Conservation (phyloP, 2,888 invertebrate genomes). For the Himalopsyche kuldschensis region DNA sequence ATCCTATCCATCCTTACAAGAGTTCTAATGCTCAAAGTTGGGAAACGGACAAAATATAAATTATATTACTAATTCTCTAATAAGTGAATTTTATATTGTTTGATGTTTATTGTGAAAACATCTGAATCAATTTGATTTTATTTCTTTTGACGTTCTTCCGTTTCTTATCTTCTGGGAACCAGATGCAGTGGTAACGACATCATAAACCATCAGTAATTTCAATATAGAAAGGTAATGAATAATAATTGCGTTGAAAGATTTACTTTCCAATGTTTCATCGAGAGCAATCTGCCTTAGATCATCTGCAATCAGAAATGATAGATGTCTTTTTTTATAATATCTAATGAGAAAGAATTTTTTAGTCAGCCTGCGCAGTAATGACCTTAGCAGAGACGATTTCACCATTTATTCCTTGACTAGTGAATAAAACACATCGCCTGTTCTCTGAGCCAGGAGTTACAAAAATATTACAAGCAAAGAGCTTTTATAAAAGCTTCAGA, state of each 20-base stretch:
- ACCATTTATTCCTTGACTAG: slow-evolving; percentile 19
- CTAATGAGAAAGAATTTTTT: slow-evolving; percentile 7
- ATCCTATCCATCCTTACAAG: too few species aligned
- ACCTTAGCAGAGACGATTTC: slow-evolving; percentile 3
- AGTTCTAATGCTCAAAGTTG: too few species aligned
- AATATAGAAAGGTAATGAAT: neutral
- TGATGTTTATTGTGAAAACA: neutral
- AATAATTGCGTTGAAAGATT: neutral
- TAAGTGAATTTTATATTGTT: too few species aligned
- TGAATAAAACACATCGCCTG: slow-evolving; percentile 18
- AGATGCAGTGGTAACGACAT: neutral
- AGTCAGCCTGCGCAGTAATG: neutral
- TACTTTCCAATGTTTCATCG: neutral
- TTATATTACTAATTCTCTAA: too few species aligned
- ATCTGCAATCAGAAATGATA: neutral
- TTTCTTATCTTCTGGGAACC: neutral
- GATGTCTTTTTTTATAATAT: neutral
- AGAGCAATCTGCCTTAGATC: neutral
- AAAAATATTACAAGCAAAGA: neutral
- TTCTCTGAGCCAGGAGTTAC: slow-evolving; percentile 6
- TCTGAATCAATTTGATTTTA: neutral
- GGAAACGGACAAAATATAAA: too few species aligned
- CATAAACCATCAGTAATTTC: neutral
- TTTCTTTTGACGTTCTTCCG: neutral
- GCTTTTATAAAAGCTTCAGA: too few species aligned